Evolutionary conservation across 2,888 invertebrate species (phyloP).

Genomic region (Lepidocyrtinus sp.): DNA sequence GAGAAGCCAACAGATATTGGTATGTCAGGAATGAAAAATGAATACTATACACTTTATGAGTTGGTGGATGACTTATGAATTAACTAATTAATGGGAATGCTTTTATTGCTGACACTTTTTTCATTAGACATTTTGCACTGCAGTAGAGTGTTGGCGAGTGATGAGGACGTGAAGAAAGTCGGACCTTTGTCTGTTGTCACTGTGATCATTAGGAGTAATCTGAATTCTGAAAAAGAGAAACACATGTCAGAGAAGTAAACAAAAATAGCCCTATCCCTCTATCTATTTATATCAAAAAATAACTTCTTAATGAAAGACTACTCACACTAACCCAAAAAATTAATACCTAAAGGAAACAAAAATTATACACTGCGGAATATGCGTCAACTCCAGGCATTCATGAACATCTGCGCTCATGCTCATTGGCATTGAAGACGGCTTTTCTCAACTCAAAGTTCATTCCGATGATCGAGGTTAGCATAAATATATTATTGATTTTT

Average conservation of each 20-base stretch:
- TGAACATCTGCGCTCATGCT: constrained; percentile 73
- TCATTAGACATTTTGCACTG: constrained; percentile 80
- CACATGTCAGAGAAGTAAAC: no score
- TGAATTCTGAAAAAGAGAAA: constrained; percentile 1
- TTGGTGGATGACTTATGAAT: not conserved
- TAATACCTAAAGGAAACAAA: no score
- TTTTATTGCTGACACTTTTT: not conserved
- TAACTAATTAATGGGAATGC: not conserved
- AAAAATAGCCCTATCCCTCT: no score
- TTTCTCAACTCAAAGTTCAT: constrained; percentile 78
- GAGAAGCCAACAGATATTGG: constrained; percentile 32
- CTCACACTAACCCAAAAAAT: no score
- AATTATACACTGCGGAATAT: constrained; percentile 40
- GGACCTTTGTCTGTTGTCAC: constrained; percentile 76
- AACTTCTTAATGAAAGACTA: no score
- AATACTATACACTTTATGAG: not conserved
- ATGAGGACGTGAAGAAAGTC: constrained; percentile 73
- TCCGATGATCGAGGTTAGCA: constrained; percentile 78
- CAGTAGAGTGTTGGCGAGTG: constrained; percentile 80
- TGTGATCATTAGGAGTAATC: constrained; percentile 72
- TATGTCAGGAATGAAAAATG: not conserved
- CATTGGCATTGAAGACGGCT: constrained; percentile 78
- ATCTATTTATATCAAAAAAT: no score
- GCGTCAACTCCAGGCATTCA: constrained; percentile 71
- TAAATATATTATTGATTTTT: constrained; percentile 19